Conservation (phyloP, 2,888 invertebrate species). For the Glyphotaelius pellucidus region DNA sequence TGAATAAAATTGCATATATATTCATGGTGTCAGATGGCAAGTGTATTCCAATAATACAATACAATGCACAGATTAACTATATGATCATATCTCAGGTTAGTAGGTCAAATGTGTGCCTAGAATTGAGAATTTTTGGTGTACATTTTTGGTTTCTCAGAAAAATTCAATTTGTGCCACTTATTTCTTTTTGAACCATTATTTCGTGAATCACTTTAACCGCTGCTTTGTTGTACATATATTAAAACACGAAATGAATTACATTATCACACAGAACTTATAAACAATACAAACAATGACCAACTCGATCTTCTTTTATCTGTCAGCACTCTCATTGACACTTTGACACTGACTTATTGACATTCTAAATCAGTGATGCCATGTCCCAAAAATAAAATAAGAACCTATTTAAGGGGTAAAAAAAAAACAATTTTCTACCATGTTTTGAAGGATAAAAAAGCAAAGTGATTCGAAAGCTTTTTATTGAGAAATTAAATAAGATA, state of each 20-base stretch:
- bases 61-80: not conserved
- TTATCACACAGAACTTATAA: not conserved
- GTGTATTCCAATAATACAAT: not conserved
- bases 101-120: slow-evolving; percentile 38
- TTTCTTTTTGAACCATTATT: not conserved
- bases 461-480: too few species aligned
- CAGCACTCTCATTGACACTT: not conserved
- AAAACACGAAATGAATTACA: not conserved
- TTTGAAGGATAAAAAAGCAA: too few species aligned
- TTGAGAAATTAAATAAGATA: too few species aligned
- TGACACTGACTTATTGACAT: slow-evolving; percentile 19
- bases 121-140: slow-evolving; percentile 11
- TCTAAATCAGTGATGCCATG: not conserved
- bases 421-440: too few species aligned
- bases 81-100: slow-evolving; percentile 36
- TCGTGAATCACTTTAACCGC: not conserved
- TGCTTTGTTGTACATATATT: not conserved
- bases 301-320: not conserved
- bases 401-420: too few species aligned
- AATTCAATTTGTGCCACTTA: slow-evolving; percentile 12
- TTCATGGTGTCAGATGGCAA: slow-evolving; percentile 15
- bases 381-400: too few species aligned
- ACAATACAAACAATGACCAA: not conserved
- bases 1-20: slow-evolving; percentile 37
- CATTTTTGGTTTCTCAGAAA: not conserved